A percentile compares a stretch with the other conserved stretches of the same genome.
Conservation (phyloP, 2,888 invertebrate genomes). For the Phyllotreta striolata region DNA sequence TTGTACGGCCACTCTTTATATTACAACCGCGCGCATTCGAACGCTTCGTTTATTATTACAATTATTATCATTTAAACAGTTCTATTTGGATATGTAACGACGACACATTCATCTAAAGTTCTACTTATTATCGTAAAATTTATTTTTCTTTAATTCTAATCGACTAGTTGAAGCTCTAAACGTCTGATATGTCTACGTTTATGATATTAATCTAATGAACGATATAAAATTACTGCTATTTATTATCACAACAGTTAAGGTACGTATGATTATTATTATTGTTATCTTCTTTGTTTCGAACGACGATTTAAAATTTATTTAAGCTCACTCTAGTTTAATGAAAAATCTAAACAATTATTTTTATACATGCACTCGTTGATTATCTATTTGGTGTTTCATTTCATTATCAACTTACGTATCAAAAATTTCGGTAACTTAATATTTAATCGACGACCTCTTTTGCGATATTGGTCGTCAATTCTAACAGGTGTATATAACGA, state of each 20-base stretch:
- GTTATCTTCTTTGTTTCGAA: slow-evolving; percentile 18
- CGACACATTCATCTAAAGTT: slow-evolving; percentile 36
- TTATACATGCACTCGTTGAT: slow-evolving; percentile 25
- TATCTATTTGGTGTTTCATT: slow-evolving; percentile 32
- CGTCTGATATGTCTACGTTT: slow-evolving; percentile 47
- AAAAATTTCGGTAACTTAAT: too few species aligned
- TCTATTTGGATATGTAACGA: slow-evolving; percentile 34
- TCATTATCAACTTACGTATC: background rate
- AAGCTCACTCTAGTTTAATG: slow-evolving; percentile 38
- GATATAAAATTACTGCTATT: slow-evolving; percentile 40
- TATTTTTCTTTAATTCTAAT: slow-evolving; percentile 38
- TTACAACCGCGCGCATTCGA: slow-evolving; percentile 18
- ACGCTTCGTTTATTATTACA: slow-evolving; percentile 26
- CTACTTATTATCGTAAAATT: slow-evolving; percentile 46
- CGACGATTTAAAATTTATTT: slow-evolving; percentile 16
- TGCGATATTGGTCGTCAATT: slow-evolving; percentile 14
- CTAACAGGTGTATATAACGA: slow-evolving; percentile 35
- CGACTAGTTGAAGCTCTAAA: slow-evolving; percentile 41
- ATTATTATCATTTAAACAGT: slow-evolving; percentile 40
- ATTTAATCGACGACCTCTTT: slow-evolving; percentile 9
- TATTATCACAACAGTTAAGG: slow-evolving; percentile 51
- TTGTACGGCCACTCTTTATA: slow-evolving; percentile 5
- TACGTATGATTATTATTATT: slow-evolving; percentile 45
- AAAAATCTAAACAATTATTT: slow-evolving; percentile 11
- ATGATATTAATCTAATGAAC: slow-evolving; percentile 17